phyloP scores from a whole-genome alignment of 2,797 vertebrate genomes.

The Trichosurus vulpecula region DNA sequence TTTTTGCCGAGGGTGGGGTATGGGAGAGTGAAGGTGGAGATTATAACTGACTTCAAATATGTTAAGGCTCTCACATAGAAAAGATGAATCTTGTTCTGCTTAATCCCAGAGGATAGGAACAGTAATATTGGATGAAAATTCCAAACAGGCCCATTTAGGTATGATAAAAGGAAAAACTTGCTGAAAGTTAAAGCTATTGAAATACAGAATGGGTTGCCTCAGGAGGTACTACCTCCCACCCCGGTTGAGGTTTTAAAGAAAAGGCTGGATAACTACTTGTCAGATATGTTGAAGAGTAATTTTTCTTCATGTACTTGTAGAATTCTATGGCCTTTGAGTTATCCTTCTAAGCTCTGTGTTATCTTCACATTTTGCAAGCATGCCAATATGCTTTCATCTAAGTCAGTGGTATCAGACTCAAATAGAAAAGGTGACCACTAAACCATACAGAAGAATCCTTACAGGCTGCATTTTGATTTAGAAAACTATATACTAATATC shows the following conservation, averaged over 20 bases:
- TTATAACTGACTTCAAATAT: neutral
- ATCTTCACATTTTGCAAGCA: neutral
- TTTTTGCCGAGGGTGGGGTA: neutral
- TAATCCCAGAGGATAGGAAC: neutral
- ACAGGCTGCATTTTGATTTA: neutral
- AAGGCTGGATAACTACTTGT: neutral
- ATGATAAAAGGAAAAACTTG: neutral
- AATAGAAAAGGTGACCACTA: neutral
- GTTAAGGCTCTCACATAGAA: neutral
- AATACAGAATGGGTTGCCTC: neutral
- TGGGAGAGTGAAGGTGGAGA: neutral
- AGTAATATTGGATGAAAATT: neutral
- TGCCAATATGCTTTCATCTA: neutral
- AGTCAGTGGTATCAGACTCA: neutral
- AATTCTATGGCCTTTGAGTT: neutral
- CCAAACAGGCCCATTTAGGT: neutral
- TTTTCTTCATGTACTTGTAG: neutral
- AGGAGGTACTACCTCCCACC: neutral
- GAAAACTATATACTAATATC: neutral
- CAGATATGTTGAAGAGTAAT: neutral
- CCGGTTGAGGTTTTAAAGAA: neutral
- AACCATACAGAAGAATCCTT: neutral
- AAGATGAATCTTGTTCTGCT: neutral
- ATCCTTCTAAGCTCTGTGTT: neutral
- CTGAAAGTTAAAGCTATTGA: neutral